Conservation (phyloP, 92 coral and sea anemone genomes). For the Isaurus tuberculatus region DNA sequence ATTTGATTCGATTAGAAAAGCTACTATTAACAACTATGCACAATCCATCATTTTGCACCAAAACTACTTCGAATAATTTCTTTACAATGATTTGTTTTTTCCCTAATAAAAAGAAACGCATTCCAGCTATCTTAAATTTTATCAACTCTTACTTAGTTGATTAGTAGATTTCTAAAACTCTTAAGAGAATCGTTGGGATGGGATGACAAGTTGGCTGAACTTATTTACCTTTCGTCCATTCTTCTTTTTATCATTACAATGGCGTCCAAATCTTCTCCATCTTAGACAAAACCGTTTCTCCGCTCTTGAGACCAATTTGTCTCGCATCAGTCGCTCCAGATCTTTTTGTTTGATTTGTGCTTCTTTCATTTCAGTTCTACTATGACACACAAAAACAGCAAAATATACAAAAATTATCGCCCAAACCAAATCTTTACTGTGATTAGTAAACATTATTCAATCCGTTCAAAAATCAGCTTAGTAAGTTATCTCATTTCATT, state of each 20-base stretch:
- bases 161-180: not conserved
- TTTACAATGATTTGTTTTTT: too few species aligned
- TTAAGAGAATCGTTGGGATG: not conserved
- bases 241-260: not conserved
- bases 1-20: too few species aligned
- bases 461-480: too few species aligned
- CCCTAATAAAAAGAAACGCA: too few species aligned
- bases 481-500: not conserved
- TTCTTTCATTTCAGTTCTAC: not conserved
- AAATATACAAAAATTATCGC: not conserved
- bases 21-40: too few species aligned
- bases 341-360: not conserved
- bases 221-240: not conserved
- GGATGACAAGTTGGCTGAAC: not conserved
- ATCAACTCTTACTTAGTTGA: not conserved
- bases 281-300: not conserved
- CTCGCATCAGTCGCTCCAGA: not conserved
- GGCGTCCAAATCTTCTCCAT: not conserved
- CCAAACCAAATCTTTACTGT: not conserved
- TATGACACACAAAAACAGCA: not conserved
- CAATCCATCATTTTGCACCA: too few species aligned
- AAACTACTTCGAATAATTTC: too few species aligned
- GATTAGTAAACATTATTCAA: not conserved
- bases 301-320: not conserved
- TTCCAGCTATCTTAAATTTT: not conserved